Evolutionary conservation across 1,140 invertebrate genomes (phyloP), one percentile per base, ranked within the genome.

Genomic region (Hyposmocoma kahamanoa): DNA sequence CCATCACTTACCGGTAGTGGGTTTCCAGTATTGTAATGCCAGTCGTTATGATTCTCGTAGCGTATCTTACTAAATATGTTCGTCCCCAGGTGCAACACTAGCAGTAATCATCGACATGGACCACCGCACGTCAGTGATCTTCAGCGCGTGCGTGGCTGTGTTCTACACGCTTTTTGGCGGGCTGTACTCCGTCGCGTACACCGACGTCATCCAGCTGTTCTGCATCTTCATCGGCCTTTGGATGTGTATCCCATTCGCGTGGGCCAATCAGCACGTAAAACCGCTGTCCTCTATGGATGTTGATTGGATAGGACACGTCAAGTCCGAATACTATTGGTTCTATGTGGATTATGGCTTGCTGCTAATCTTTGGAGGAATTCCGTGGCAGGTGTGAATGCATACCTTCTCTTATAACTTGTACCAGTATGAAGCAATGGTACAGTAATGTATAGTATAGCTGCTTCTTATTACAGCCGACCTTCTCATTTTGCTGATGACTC

Each of bases 191-290:
- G 98, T 99, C 24, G 98, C 98, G 0, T 99, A 99, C 77, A 99
- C 98, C 1, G 98, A 99, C 80, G 97, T 99, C 59, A 97, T 99
- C 58, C 98, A 99, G 85, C 90, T 99, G 1, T 97, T 99, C 88
- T 99, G 97, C 86, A 99, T 99, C 73, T 98, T 99, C 87, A 91
- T 98, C 61, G 98, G 98, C 18, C 87, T 99, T 88, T 99, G 97
- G 97, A 91, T 99, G 89, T 98, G 97, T 68, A 97, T 99, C 49
- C 98, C 98, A 0, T 99, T 99, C 79, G 97, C 97, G 1, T 93
- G 97, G 92, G 88, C 88, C 21, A 94, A 98, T 84, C 89, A 92
- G 19, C 91, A 94, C 61, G 96, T 98, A 3, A 87, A 90, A 32
- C 91, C 94, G 1, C 88, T 98, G 11, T 89, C 91, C 36, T 90